phyloP scores from a whole-genome alignment of 2,113 vertebrate species.

The Alaudala cheleensis region DNA sequence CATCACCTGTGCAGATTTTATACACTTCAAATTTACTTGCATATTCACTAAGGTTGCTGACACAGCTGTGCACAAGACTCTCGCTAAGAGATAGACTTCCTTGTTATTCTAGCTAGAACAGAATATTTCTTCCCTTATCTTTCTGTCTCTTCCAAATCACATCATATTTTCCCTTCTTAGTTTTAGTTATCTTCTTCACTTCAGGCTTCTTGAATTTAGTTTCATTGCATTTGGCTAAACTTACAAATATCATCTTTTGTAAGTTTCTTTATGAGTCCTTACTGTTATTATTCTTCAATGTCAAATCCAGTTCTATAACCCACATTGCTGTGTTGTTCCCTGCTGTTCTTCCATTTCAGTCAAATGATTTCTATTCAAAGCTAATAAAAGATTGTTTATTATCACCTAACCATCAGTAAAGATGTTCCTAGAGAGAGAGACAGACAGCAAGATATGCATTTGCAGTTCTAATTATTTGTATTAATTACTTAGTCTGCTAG shows the following conservation, averaged over 20 bases:
- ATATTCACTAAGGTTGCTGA: neutral
- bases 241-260: neutral
- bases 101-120: neutral
- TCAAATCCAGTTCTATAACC: neutral
- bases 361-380: conserved; percentile 3
- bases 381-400: neutral
- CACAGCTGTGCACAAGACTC: neutral
- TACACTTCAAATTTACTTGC: neutral
- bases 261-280: neutral
- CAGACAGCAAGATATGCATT: neutral
- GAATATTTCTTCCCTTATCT: neutral
- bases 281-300: neutral
- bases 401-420: neutral
- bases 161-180: neutral
- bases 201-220: neutral
- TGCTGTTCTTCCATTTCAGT: neutral
- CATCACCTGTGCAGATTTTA: neutral
- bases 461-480: neutral
- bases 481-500: neutral
- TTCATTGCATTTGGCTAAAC: neutral
- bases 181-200: neutral
- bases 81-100: neutral
- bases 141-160: neutral
- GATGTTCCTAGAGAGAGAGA: neutral
- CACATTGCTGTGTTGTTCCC: neutral